These are phyloP conservation scores for Pogonophryne albipinna DNA, from an alignment of 2,797 vertebrate species.

Conservation along the genomic window DNA sequence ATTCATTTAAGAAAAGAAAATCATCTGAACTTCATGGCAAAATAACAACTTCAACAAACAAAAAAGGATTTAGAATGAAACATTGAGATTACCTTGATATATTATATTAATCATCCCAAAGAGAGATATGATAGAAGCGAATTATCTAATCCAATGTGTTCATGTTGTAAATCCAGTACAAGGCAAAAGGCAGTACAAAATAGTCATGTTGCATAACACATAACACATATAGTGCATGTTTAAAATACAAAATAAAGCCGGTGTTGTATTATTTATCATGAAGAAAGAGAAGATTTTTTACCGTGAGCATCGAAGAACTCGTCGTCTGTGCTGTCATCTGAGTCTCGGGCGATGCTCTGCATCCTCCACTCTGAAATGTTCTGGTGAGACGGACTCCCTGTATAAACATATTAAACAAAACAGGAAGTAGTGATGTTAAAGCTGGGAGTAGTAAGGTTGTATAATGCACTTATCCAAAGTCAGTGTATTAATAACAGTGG, in stretches of 20 bases:
- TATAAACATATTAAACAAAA: background rate
- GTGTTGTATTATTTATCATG: background rate
- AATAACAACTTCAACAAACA: background rate
- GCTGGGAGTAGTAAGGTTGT: background rate
- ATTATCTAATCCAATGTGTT: background rate
- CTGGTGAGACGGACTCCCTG: conserved; percentile 96
- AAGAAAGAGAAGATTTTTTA: conserved; percentile 64
- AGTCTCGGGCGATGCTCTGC: conserved; percentile 98
- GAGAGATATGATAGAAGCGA: background rate
- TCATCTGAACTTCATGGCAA: background rate
- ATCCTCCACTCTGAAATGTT: conserved; percentile 98
- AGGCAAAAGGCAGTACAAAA: background rate
- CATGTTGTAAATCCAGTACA: background rate
- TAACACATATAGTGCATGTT: background rate
- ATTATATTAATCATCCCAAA: conserved; percentile 4
- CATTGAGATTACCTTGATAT: background rate
- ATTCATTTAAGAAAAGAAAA: background rate
- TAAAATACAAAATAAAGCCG: background rate
- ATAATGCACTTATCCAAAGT: background rate
- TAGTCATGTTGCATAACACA: background rate
- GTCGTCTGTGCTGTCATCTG: conserved; percentile 96
- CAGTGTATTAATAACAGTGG: no score
- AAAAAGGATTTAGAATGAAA: background rate
- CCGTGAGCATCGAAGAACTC: conserved; percentile 99
- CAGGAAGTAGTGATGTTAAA: background rate